Conservation (phyloP, 2,888 invertebrate genomes). For the Yponomeuta sedellus region DNA sequence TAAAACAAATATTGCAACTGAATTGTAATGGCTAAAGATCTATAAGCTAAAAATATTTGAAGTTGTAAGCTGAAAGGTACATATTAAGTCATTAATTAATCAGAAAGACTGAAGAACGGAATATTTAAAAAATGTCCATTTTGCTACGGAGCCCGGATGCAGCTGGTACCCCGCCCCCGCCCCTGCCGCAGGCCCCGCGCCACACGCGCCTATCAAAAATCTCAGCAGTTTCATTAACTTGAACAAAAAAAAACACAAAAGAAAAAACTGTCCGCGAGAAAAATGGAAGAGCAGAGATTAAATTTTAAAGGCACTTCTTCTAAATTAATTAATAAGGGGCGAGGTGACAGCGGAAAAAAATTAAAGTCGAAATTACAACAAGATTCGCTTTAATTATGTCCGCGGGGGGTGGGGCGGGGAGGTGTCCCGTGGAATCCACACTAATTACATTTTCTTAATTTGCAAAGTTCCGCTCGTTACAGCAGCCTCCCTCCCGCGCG, state of each 20-base stretch:
- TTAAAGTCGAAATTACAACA: slow-evolving; percentile 76
- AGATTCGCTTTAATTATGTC: slow-evolving; percentile 73
- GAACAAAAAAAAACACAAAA: slow-evolving; percentile 35
- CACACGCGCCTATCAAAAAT: slow-evolving; percentile 51
- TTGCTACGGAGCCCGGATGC: background rate
- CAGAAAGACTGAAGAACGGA: slow-evolving; percentile 39
- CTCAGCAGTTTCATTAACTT: slow-evolving; percentile 64
- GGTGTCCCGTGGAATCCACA: slow-evolving; percentile 30
- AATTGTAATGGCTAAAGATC: background rate
- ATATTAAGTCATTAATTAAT: slow-evolving; percentile 41
- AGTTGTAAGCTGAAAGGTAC: slow-evolving; percentile 38
- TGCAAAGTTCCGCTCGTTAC: slow-evolving; percentile 53
- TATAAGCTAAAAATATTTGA: background rate
- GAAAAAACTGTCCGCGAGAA: slow-evolving; percentile 54
- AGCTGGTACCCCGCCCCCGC: background rate
- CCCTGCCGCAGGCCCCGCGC: slow-evolving; percentile 3
- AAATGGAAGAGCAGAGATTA: slow-evolving; percentile 58
- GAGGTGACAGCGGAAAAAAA: slow-evolving; percentile 65
- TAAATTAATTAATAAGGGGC: slow-evolving; percentile 68
- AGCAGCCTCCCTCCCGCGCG: slow-evolving; percentile 36
- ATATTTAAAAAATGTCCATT: slow-evolving; percentile 30
- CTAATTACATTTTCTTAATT: slow-evolving; percentile 76
- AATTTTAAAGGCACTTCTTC: slow-evolving; percentile 67
- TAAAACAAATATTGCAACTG: too few species aligned
- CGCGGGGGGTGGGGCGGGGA: slow-evolving; percentile 30